Evolutionary conservation across 92 coral and sea anemone species (phyloP).

Genomic region (Epizoanthus stellaris): DNA sequence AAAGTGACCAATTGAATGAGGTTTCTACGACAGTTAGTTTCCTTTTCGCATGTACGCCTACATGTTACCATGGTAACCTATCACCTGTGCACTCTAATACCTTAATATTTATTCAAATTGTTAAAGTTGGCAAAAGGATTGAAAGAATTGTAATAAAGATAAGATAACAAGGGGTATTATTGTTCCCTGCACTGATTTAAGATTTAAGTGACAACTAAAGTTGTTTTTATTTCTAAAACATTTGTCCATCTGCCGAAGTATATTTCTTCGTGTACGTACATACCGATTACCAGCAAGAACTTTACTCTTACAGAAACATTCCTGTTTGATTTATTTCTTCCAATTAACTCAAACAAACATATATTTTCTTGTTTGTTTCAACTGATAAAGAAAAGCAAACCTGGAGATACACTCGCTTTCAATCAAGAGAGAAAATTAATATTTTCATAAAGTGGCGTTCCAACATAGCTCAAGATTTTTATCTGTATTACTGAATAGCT

Average conservation of each 20-base stretch:
- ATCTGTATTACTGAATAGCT: background rate
- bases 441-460: background rate
- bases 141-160: background rate
- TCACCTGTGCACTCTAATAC: background rate
- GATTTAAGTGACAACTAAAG: background rate
- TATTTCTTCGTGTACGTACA: background rate
- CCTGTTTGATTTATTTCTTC: background rate
- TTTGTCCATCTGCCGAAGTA: background rate
- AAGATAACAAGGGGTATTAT: background rate
- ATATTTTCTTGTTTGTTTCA: background rate
- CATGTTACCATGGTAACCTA: background rate
- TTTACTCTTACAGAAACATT: background rate
- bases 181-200: background rate
- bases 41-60: conserved; percentile 20
- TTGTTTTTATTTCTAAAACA: background rate
- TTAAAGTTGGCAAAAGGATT: conserved; percentile 9
- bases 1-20: conserved; percentile 1
- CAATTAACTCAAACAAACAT: background rate
- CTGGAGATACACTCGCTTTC: background rate
- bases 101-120: background rate
- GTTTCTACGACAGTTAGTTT: background rate
- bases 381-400: background rate
- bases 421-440: background rate
- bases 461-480: background rate
- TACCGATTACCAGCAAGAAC: background rate